Evolutionary conservation across 2,113 vertebrate genomes (phyloP), one percentile per base, ranked within the genome.

Genomic region (Austrofundulus limnaeus): DNA sequence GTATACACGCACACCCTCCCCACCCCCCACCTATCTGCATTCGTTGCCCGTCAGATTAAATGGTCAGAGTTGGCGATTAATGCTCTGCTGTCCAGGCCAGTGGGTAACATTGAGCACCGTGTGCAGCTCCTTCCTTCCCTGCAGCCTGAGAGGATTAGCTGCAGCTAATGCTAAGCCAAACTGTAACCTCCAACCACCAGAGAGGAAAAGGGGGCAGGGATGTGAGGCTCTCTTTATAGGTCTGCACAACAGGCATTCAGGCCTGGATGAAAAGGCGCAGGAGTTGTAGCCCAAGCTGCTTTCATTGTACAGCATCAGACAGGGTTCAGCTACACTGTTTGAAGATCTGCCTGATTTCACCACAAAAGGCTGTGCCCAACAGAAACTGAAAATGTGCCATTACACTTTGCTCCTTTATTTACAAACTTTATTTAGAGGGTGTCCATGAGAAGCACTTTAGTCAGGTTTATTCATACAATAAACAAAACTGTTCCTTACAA

Each of bases 141-240:
- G 64, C 70, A 85, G 86, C 73, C 87, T 88, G 84, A 94, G 92
- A 90, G 85, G 93, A 94, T 93, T 94, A 93, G 90, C 87, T 53
- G 58, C 66, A 72, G 86, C 70, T 92, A 93, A 93, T 77, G 85
- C 88, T 88, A 87, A 86, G 72, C 85, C 88, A 87, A 81, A 82
- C 48, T 49, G 77, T 82, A 86, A 85, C 77, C 80, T 85, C 57
- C 62, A 67, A 75, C 51, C 62, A 69, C 39, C 53, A 65, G 42
- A 78, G 77, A 57, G 46, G 58, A 57, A 66, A 72, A 62, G 63
- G 50, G 66, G 66, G 62, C 19, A 60, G 52, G 61, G 52, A 54
- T n/a, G 17, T 48, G 43, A 68, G 37, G 31, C 48, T 49, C 71
- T 49, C 49, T 74, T 28, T 71, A 34, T 25, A 77, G 69, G 42